phyloP scores from a whole-genome alignment of 2,888 invertebrate species.

The Balanococcus diminutus region DNA sequence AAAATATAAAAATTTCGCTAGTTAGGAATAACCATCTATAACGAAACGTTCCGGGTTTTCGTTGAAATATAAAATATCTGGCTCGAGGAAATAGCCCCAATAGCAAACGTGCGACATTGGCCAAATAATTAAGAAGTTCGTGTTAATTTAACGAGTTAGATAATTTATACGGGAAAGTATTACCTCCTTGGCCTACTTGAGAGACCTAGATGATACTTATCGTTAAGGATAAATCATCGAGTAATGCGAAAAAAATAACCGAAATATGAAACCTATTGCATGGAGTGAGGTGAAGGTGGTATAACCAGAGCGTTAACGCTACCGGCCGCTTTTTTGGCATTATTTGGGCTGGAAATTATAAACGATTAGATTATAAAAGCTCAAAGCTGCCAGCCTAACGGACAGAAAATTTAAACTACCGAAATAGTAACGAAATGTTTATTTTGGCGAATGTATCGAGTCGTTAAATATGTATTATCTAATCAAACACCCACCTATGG shows the following conservation, averaged over 20 bases:
- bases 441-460: not conserved
- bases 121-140: conserved; percentile 25
- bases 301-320: not conserved
- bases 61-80: not conserved
- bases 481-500: not conserved
- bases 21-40: not conserved
- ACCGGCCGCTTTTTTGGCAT: not conserved
- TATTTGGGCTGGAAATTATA: not conserved
- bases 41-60: not conserved
- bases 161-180: conserved; percentile 33
- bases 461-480: not conserved
- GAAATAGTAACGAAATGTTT: not conserved
- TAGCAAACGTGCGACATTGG: not conserved
- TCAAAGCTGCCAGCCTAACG: not conserved
- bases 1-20: not conserved
- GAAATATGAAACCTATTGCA: conserved; percentile 11
- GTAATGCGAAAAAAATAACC: conserved; percentile 30
- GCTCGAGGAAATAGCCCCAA: not conserved
- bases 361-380: not conserved
- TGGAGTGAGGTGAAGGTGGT: too few species aligned
- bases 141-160: conserved; percentile 30
- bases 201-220: conserved; percentile 11
- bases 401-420: not conserved
- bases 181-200: conserved; percentile 30
- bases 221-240: conserved; percentile 9